These are phyloP conservation scores for Grammomys surdaster DNA, from an alignment of 2,113 vertebrate genomes.

Conservation along the genomic window DNA sequence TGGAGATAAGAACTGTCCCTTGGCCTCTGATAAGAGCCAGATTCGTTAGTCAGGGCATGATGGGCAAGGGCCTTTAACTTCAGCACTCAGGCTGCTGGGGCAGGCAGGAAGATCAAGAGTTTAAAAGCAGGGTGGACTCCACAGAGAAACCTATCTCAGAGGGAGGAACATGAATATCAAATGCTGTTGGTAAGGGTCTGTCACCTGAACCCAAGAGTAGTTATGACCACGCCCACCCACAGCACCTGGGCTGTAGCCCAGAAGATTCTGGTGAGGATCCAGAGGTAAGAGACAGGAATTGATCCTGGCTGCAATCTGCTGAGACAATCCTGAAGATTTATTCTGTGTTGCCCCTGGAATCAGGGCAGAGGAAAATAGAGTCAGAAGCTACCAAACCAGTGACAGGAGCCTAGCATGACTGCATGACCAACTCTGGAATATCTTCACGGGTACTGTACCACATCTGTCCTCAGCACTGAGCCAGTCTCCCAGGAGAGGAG, in stretches of 20 bases:
- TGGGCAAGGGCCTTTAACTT: not conserved
- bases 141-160: not conserved
- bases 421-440: not conserved
- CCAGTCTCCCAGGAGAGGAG: not conserved
- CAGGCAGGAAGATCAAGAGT: not conserved
- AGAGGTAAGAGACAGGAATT: not conserved
- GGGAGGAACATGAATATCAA: too few species aligned
- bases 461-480: not conserved
- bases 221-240: not conserved
- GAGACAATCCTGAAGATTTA: not conserved
- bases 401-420: not conserved
- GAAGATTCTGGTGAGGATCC: not conserved
- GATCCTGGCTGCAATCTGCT: not conserved
- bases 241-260: not conserved
- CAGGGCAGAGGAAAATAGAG: not conserved
- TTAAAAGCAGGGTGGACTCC: not conserved
- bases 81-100: not conserved
- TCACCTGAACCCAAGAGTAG: not conserved
- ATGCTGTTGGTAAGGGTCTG: not conserved
- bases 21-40: conserved; percentile 64
- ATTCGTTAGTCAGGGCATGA: not conserved
- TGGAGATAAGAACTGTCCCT: conserved; percentile 25
- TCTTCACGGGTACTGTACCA: not conserved
- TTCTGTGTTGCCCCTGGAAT: not conserved
- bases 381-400: not conserved